A percentile compares a stretch with the other conserved stretches of the same genome.
phyloP scores from a whole-genome alignment of 2,797 vertebrate species.

The Gymnothorax reevesii region DNA sequence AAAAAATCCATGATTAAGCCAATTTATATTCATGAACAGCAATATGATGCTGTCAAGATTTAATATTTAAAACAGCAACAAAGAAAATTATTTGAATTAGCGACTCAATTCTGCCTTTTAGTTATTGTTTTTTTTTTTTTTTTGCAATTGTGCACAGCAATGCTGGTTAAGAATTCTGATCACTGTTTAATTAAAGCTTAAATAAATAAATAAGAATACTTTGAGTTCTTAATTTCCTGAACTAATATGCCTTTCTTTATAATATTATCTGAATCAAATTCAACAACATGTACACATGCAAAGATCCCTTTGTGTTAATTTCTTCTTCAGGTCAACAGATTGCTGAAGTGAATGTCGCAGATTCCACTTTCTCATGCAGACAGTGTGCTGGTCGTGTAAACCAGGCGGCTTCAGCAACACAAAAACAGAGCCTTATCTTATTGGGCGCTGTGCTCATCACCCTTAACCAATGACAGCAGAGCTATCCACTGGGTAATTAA shows the following conservation, averaged over 20 bases:
- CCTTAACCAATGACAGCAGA: slow-evolving; percentile 2
- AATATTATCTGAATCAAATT: not conserved
- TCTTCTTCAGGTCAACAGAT: too few relatives aligned
- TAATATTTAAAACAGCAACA: not conserved
- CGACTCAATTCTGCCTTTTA: not conserved
- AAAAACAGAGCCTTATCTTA: not conserved
- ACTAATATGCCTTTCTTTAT: not conserved
- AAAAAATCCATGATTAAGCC: not conserved
- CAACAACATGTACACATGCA: not conserved
- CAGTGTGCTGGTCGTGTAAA: not conserved
- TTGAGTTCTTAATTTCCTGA: not conserved
- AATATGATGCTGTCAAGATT: not conserved
- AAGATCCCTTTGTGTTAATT: not conserved
- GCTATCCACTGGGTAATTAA: not conserved
- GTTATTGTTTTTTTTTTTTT: not conserved
- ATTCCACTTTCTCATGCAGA: not conserved
- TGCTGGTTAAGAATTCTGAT: not conserved
- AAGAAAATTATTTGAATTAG: not conserved
- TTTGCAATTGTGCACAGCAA: not conserved
- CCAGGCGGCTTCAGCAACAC: not conserved
- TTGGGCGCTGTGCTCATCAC: not conserved
- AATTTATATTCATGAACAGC: not conserved
- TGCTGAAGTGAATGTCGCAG: not conserved
- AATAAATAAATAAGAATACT: too few relatives aligned
- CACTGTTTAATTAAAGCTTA: not conserved